Percentiles rank a stretch among this genome's conserved stretches.
phyloP scores from a whole-genome alignment of 2,797 vertebrate genomes.

The Manis pentadactyla region DNA sequence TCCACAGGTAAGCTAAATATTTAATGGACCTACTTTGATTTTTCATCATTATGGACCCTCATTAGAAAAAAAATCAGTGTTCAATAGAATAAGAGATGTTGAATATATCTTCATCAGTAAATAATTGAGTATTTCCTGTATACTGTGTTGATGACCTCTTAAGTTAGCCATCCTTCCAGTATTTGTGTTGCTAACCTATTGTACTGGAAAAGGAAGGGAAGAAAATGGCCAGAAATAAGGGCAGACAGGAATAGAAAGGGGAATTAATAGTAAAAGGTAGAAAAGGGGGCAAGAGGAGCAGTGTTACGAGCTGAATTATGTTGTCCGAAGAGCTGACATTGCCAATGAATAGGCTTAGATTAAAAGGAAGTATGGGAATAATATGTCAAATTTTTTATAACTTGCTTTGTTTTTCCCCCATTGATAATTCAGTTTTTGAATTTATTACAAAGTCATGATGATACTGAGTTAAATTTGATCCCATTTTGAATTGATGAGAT shows the following conservation, averaged over 20 bases:
- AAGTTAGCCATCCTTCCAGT: background rate
- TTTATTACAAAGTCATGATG: background rate
- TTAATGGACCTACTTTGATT: background rate
- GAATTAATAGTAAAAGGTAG: background rate
- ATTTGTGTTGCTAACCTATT: background rate
- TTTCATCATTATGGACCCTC: background rate
- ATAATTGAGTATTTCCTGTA: background rate
- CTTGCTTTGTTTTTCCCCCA: background rate
- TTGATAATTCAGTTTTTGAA: background rate
- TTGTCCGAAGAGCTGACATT: background rate
- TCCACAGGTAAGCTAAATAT: slow-evolving; percentile 87
- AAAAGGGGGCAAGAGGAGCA: background rate
- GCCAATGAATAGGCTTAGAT: background rate
- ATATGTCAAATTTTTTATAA: background rate
- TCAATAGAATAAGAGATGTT: slow-evolving; percentile 5
- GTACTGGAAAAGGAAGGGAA: background rate
- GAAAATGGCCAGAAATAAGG: background rate
- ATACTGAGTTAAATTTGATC: background rate
- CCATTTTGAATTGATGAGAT: background rate
- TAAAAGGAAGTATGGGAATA: background rate
- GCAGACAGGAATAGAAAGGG: background rate
- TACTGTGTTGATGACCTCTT: background rate
- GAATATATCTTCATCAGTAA: background rate
- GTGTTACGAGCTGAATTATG: too few relatives aligned
- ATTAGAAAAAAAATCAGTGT: background rate